Base-by-base conservation (phyloP, 1,140 invertebrate species). In the Drosophila punjabiensis region DNA sequence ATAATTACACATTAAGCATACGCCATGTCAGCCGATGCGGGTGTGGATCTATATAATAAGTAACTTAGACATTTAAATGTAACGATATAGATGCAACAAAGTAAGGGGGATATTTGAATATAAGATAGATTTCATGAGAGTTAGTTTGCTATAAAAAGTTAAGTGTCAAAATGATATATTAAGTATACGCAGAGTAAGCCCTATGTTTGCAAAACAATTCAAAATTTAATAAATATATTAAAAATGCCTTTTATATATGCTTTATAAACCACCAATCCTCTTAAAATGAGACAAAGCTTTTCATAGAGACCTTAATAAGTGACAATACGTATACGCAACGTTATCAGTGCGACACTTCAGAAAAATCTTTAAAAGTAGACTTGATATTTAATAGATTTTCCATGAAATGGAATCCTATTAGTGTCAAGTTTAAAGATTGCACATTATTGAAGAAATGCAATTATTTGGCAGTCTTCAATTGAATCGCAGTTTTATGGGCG, bases 1-100 rank as follows among this genome's bases (percentile, higher is more conserved):
- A 56, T 83, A 83, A 83, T 83, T 81, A 53, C 64, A 69, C 39
- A 61, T 59, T 68, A 70, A 52, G 84, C 33, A 86, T 74, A 61
- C 74, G 75, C 55, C 63, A 37, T 47, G 68, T 69, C 7, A 30
- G 68, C 48, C 64, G 33, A 14, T 64, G 66, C 39, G 65, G 64
- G 50, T 56, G 68, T 20, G 20, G 39, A 55, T n/a, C 37, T 32
- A 16, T 30, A 64, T 47, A 10, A n/a, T 47, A 30, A 37, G 33
- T 37, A 41, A 20, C 7, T 16, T 10, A 37, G n/a, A 11, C 41
- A 30, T 62, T 47, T 14, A 30, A 43, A 13, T 24, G 20, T 10
- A 20, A 24, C 30, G 10, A 66, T 43, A 33, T 18, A 18, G n/a
- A 30, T 47, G 32, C 28, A 30, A 65, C 35, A 6, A 20, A n/a